Evolutionary conservation across 2,888 invertebrate genomes (phyloP), one percentile per base, ranked within the genome.

Genomic region (Chrysolina americana): DNA sequence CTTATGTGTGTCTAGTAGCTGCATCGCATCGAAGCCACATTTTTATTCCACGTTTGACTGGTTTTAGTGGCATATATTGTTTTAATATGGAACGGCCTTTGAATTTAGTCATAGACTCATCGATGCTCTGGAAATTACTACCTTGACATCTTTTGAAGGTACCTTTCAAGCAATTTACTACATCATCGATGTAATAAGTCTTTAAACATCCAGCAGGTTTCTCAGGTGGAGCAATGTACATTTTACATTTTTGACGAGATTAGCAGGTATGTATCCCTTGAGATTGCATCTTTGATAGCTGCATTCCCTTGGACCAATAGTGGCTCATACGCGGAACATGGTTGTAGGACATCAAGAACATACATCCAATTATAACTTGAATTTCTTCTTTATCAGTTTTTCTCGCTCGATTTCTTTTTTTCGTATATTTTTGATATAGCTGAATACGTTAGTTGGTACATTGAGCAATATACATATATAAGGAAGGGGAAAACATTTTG

Each of bases 1-100:
- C 76, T 66, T 79, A 78, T 19, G 71, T 63, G 71, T 78, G 76
- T 9, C 76, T 76, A 59, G 28, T 28, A 28, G 28, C 28, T 28
- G 28, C 28, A 28, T 28, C 28, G 28, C 28, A 28, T 28, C 28
- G 28, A 28, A 28, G 28, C 28, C 28, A 28, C 28, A 28, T 28
- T 28, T 28, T 28, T 28, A 28, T 28, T 28, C 5, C 28, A 28
- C 28, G 28, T 28, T 28, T 28, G 28, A 28, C 28, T 28, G 28
- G 28, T 28, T 28, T 44, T n/a, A n/a, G n/a, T n/a, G n/a, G n/a
- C n/a, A n/a, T n/a, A n/a, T n/a, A n/a, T n/a, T n/a, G n/a, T n/a
- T 44, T 44, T 6, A 44, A 44, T 44, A 8, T 44, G 44, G 44
- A 44, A 44, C 44, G 44, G 10, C 44, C 68, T 28, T 53, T 66